Base-by-base conservation (phyloP, 1,140 invertebrate species). In the Hypothenemus hampei region DNA sequence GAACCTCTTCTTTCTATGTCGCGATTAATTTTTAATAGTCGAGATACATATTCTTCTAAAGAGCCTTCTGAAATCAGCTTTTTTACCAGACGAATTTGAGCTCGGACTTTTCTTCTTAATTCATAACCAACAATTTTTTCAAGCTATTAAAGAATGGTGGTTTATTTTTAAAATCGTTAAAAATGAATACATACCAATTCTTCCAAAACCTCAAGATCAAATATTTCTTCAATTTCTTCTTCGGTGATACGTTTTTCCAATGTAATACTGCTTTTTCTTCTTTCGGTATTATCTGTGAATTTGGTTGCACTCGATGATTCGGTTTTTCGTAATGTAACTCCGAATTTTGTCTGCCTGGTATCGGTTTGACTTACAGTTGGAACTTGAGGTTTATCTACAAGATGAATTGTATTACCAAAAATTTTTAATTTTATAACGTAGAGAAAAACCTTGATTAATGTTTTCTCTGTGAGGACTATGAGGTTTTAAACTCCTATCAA, bases 121-220 rank as follows among this genome's bases (percentile, higher is more conserved):
- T 89, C 86, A 65, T 89, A 89, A 47, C 79, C 80, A 19, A 78
- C 78, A 22, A 86, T 81, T 64, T 81, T 84, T 69, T 87, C 83
- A 66, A 88, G 72, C 81, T 85, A 72, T 60, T 77, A 79, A 57
- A 50, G 41, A n/a, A 21, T 18, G 7, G 8, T n/a, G n/a, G n/a
- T n/a, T 11, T 21, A 23, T 43, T 0, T 43, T 8, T 6, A 21
- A 21, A 22, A n/a, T 36, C 19, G 3, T 20, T 35, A n/a, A 51
- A 11, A 10, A 40, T 11, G 16, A 23, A 22, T 21, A 29, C 67
- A 74, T 69, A 84, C 81, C 74, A 86, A 77, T 73, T 77, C 73
- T 70, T 87, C 85, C 36, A 88, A 72, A 50, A 83, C 67, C 62
- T 78, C 74, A 48, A 87, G 62, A 59, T 86, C 83, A 55, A 79